phyloP scores from a whole-genome alignment of 64 coral and sea anemone species.

The Cladopsammia gracilis region DNA sequence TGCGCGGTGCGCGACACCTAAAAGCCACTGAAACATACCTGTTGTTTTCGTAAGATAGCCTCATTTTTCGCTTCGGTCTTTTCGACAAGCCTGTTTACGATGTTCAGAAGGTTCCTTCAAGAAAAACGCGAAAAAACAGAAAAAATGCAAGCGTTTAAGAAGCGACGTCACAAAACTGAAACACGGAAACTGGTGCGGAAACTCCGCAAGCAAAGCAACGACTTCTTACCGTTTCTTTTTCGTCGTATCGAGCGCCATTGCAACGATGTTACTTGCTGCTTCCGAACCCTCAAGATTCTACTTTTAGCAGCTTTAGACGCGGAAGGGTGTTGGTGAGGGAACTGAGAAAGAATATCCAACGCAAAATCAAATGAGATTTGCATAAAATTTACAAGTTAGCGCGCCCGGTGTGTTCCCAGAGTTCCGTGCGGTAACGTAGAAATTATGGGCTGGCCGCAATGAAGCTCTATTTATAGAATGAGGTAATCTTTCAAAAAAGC shows the following conservation, averaged over 20 bases:
- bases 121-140: slow-evolving; percentile 47
- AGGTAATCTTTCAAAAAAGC: background rate
- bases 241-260: slow-evolving; percentile 30
- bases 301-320: slow-evolving; percentile 12
- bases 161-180: slow-evolving; percentile 87
- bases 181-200: slow-evolving; percentile 83
- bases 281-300: background rate
- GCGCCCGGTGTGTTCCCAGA: slow-evolving; percentile 49
- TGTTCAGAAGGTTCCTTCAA: slow-evolving; percentile 37
- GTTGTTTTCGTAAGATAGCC: background rate
- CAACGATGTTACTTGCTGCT: background rate
- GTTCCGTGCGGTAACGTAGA: background rate
- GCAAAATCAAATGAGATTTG: slow-evolving; percentile 50
- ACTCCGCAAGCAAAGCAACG: background rate
- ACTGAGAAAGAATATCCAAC: slow-evolving; percentile 46
- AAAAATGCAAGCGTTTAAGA: slow-evolving; percentile 37
- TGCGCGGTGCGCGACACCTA: background rate
- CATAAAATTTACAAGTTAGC: slow-evolving; percentile 70
- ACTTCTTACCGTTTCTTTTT: slow-evolving; percentile 74
- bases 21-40: background rate
- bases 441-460: slow-evolving; percentile 29
- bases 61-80: background rate
- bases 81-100: slow-evolving; percentile 53
- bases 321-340: slow-evolving; percentile 50
- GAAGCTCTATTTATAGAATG: slow-evolving; percentile 20